These are phyloP conservation scores for Tetrapedia diversipes DNA, from an alignment of 2,888 invertebrate genomes.

Conservation along the genomic window DNA sequence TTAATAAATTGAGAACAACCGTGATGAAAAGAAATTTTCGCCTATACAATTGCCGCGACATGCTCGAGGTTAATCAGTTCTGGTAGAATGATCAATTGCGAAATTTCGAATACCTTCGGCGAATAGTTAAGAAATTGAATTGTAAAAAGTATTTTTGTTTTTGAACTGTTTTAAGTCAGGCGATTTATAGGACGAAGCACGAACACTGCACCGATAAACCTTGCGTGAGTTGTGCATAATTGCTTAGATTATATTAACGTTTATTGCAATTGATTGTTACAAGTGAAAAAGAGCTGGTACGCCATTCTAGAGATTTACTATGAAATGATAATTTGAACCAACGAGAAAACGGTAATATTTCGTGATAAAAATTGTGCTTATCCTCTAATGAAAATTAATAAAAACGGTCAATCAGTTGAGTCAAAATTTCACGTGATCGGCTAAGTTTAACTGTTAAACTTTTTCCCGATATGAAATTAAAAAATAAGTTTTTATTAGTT, in stretches of 20 bases:
- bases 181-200: too few species aligned
- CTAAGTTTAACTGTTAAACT: background rate
- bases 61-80: constrained; percentile 2
- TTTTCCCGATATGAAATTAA: background rate
- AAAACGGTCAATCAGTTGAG: too few species aligned
- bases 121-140: background rate
- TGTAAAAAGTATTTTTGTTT: background rate
- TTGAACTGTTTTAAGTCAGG: background rate
- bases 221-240: too few species aligned
- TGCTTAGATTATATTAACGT: too few species aligned
- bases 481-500: background rate
- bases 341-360: too few species aligned
- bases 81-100: background rate
- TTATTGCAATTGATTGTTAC: too few species aligned
- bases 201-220: too few species aligned
- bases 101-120: too few species aligned
- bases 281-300: too few species aligned
- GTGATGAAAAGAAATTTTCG: constrained; percentile 3
- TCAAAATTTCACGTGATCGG: background rate
- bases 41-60: background rate
- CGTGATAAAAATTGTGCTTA: background rate
- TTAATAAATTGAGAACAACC: constrained; percentile 21
- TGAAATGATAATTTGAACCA: too few species aligned
- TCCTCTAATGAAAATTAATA: background rate
- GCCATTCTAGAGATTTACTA: too few species aligned